Evolutionary conservation across 2,888 invertebrate species (phyloP), one percentile per base, ranked within the genome.

Genomic region (Caenorhabditis wallacei): DNA sequence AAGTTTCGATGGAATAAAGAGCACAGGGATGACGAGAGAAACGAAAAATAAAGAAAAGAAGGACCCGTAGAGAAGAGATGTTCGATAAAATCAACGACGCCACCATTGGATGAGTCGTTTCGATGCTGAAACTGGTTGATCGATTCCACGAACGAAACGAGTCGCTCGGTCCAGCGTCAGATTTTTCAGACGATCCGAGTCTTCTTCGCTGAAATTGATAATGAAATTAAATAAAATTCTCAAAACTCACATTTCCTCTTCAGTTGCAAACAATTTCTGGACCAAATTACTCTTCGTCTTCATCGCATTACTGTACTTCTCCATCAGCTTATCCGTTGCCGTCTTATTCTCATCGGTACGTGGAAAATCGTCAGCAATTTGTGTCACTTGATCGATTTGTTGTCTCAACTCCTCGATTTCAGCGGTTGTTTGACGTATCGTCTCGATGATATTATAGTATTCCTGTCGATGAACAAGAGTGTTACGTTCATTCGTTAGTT

Each of bases 371-470:
- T 75, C 81, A 7, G 66, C 40, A 22, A 69, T 71, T 18, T 69
- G 75, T 7, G 84, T 84, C 11, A 84, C 61, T 20, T 84, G 79
- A 35, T 84, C 81, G 53, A 87, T 63, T 51, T 68, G 46, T 26
- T 64, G 54, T 13, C 68, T 82, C 61, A 72, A 59, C 18, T 78
- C 59, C 18, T 85, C 76, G 20, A 85, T 85, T 35, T 75, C 71
- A 4, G 63, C 37, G 10, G 54, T 74, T 2, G 74, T 74, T 53
- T 69, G 71, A 20, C 84, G 75, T 35, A 88, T 83, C 10, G 85
- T 85, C 68, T 87, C 87, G 35, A 88, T 86, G 71, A 85, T 85
- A 56, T 88, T 88, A 72, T 84, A 88, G 80, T 88, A 88, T 24
- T 88, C 86, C 59, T 87, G 84, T 2, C 80, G 79, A 53, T 83